Base-by-base conservation (phyloP, 92 coral and sea anemone genomes). In the Siderastrea siderea region DNA sequence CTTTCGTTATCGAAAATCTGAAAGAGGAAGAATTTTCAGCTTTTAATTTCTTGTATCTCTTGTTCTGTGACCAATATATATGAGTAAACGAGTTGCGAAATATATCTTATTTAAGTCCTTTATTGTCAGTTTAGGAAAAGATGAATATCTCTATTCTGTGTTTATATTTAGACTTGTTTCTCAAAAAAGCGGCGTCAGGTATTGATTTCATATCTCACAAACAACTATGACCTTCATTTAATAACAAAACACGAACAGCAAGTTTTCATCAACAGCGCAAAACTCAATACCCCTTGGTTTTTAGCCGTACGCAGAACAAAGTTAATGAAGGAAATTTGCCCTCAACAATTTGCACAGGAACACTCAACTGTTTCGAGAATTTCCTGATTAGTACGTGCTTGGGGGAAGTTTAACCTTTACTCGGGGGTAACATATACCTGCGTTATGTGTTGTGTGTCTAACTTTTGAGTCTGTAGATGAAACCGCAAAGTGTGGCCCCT, bases 301-400 rank as follows among this genome's bases (percentile, higher is more conserved):
- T 6, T 19, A 1, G n/a, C 54, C 19, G 58, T 43, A 80, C 77
- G 47, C 47, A 57, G 68, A 61, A 48, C 69, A 0, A 58, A 69
- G 16, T 45, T 3, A 9, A 53, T n/a, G 14, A 5, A n/a, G 44
- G 47, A 50, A 10, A 67, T 4, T 52, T 74, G 15, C 16, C 47
- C 3, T 7, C 4, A 9, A 12, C 6, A 3, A 19, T 17, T 4
- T 51, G 16, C 78, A 52, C 61, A 74, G 69, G 64, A 17, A 57
- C 46, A 78, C 54, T 58, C 43, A 81, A 81, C 26, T 74, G 54
- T 71, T 58, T 47, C 26, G 48, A 71, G 67, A 46, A 82, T 82
- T 82, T 82, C 86, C 86, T 82, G 86, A 60, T 71, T 68, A 52
- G 50, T 8, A 70, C 77, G n/a, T 68, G 45, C 11, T 7, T n/a